Conservation (phyloP, 2,113 vertebrate genomes). For the Lota lota region DNA sequence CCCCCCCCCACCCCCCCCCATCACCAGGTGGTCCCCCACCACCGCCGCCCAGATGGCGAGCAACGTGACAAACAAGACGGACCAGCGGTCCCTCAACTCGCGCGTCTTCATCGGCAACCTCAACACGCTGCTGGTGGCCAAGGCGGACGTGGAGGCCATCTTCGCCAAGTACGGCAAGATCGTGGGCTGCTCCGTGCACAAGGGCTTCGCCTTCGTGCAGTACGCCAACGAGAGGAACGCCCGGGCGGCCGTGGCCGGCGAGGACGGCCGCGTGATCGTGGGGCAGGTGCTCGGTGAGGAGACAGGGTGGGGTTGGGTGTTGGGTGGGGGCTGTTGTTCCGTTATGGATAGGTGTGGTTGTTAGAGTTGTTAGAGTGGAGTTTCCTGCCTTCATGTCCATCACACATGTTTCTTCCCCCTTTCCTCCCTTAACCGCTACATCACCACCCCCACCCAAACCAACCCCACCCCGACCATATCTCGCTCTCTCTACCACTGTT, state of each 20-base stretch:
- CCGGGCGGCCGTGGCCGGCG: constrained; percentile 78
- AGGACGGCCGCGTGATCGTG: constrained; percentile 87
- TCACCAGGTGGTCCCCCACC: constrained; percentile 45
- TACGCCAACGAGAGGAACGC: constrained; percentile 85
- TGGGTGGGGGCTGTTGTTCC: not conserved
- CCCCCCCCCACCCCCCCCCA: too few species aligned
- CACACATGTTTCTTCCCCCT: too few species aligned
- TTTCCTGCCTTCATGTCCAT: too few species aligned
- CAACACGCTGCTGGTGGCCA: constrained; percentile 90
- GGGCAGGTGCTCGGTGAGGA: constrained; percentile 80
- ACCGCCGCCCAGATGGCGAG: constrained; percentile 78
- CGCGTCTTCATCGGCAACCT: constrained; percentile 92
- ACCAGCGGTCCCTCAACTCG: constrained; percentile 87
- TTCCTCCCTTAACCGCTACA: too few species aligned
- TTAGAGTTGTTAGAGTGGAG: too few species aligned
- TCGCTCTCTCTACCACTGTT: too few species aligned
- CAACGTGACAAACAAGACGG: constrained; percentile 91
- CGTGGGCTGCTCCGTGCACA: constrained; percentile 89
- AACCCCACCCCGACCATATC: too few species aligned
- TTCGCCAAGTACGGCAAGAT: constrained; percentile 91
- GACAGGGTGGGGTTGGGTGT: too few species aligned
- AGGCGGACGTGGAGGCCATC: constrained; percentile 88
- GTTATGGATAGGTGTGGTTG: not conserved
- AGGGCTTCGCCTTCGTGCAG: constrained; percentile 90
- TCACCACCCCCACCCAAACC: too few species aligned